Base-by-base conservation (phyloP, 2,888 invertebrate genomes). In the Epistrophe eligans region DNA sequence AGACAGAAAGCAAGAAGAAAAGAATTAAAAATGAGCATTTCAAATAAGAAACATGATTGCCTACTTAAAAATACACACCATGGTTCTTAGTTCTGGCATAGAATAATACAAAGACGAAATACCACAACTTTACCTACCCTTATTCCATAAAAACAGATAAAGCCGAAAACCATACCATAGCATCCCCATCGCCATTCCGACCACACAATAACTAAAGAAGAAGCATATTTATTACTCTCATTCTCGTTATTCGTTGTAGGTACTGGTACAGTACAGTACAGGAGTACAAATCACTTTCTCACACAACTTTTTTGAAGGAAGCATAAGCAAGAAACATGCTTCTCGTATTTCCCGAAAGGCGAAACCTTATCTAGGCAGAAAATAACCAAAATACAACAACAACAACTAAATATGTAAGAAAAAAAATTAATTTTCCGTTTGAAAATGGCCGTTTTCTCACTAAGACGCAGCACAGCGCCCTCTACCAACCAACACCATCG, bases 171-270 rank as follows among this genome's bases (percentile, higher is more conserved):
- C 79, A 70, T 67, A 11, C 19, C 43, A 17, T n/a, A 66, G 43
- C 58, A 35, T 19, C 58, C 43, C 43, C 64, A 72, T 15, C 19
- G 38, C 40, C 24, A 40, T 48, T 52, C 70, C 52, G n/a, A 55
- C 40, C 70, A 45, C n/a, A 50, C 64, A 71, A 50, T 24, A 55
- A 43, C 60, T 64, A 60, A 35, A 67, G 73, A 52, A 52, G 55
- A 62, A 60, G 73, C 38, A 60, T 70, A 84, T 79, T 79, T 84
- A 84, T 79, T 84, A 71, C 83, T 79, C 79, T 57, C 74, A 70
- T 77, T 70, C 62, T 35, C 52, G 60, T 73, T 71, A 70, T 48
- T 70, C 38, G 60, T 24, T 57, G 24, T 24, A 24, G 9, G 4
- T 15, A 0, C n/a, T n/a, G n/a, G n/a, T 55, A 43, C 45, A 60